Evolutionary conservation across 2,888 invertebrate species (phyloP).

Genomic region (Autographa gamma): DNA sequence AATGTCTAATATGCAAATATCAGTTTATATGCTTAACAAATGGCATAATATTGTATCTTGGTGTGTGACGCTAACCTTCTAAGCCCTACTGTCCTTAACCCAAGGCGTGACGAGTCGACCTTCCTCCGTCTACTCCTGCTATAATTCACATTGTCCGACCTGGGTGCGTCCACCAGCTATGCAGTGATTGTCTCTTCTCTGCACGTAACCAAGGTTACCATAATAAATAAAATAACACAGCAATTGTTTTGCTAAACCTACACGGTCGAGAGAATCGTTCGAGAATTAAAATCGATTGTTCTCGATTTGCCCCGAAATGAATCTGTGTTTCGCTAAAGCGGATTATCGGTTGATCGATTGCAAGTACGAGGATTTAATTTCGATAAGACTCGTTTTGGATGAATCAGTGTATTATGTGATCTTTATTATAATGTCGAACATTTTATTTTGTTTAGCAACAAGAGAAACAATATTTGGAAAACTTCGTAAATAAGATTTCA

Average conservation of each 20-base stretch:
- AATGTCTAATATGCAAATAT: not conserved
- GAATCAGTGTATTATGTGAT: constrained; percentile 9
- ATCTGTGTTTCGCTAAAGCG: constrained; percentile 44
- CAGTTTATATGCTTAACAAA: not conserved
- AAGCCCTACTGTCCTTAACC: constrained; percentile 82
- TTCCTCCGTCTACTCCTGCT: constrained; percentile 78
- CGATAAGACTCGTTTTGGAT: constrained; percentile 28
- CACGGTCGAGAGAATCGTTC: constrained; percentile 47
- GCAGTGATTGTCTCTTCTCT: constrained; percentile 88
- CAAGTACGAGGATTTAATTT: constrained; percentile 51
- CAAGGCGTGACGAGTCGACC: constrained; percentile 87
- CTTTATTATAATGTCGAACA: not conserved
- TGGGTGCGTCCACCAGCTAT: constrained; percentile 86
- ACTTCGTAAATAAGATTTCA: no score
- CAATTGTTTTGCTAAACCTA: constrained; percentile 54
- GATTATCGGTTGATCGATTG: constrained; percentile 49
- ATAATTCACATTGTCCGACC: constrained; percentile 81
- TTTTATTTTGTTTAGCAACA: not conserved
- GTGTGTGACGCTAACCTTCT: constrained; percentile 36
- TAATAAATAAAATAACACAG: constrained; percentile 45
- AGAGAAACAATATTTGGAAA: not conserved
- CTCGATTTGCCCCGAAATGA: constrained; percentile 38
- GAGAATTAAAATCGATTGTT: constrained; percentile 53
- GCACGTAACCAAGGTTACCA: constrained; percentile 77
- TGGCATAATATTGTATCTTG: constrained; percentile 25